Percentiles rank a stretch among this genome's conserved stretches.
Conservation (phyloP, 2,888 invertebrate genomes). For the Leptura quadrifasciata region DNA sequence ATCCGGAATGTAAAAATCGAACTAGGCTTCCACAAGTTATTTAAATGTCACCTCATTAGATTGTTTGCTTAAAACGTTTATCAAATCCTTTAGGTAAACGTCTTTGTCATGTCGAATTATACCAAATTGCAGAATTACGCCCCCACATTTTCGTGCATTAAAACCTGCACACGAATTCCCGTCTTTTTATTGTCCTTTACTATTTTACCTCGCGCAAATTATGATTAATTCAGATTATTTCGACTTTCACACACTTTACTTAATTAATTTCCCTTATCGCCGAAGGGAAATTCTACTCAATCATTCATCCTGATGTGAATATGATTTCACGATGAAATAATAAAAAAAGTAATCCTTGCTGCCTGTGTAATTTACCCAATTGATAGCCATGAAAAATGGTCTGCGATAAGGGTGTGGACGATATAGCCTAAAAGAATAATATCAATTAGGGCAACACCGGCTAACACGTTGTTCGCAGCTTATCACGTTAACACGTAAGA, state of each 20-base stretch:
- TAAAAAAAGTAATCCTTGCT: conserved; percentile 28
- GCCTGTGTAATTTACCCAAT: conserved; percentile 19
- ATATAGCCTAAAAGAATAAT: conserved; percentile 43
- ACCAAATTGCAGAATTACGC: neutral
- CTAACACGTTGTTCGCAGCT: conserved; percentile 39
- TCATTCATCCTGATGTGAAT: conserved; percentile 11
- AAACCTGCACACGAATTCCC: neutral
- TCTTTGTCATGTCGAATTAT: too few relatives aligned
- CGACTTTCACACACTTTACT: conserved; percentile 10
- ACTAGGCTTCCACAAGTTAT: neutral
- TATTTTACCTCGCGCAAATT: conserved; percentile 1
- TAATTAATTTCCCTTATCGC: conserved; percentile 23
- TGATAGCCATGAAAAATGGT: conserved; percentile 32
- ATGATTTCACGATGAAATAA: conserved; percentile 24
- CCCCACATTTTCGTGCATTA: neutral
- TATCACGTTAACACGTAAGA: conserved; percentile 54
- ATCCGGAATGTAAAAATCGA: too few relatives aligned
- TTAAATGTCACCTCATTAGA: neutral
- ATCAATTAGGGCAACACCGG: conserved; percentile 47
- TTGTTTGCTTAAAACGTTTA: neutral
- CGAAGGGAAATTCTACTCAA: conserved; percentile 20
- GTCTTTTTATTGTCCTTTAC: conserved; percentile 1
- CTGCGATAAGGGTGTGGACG: conserved; percentile 40
- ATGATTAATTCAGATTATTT: conserved; percentile 10
- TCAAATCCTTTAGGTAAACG: neutral